A percentile compares a stretch with the other conserved stretches of the same genome.
These are phyloP conservation scores for Hypotaenidia philippensis DNA, from an alignment of 2,797 vertebrate genomes.

Conservation along the genomic window DNA sequence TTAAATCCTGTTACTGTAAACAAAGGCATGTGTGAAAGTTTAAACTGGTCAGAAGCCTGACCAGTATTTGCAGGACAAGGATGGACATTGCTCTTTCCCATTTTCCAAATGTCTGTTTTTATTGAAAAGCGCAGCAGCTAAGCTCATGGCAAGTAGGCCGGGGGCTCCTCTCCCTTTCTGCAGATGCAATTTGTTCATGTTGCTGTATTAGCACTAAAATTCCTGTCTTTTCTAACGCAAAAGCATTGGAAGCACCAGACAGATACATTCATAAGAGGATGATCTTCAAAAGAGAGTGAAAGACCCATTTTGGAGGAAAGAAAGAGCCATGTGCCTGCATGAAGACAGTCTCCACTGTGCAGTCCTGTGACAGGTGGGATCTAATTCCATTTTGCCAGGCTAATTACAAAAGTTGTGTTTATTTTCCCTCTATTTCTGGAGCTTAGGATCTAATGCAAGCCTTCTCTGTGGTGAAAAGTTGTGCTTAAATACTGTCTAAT, in stretches of 20 bases:
- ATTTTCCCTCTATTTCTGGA: not conserved
- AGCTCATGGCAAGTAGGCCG: not conserved
- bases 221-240: not conserved
- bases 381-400: not conserved
- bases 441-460: not conserved
- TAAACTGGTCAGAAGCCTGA: not conserved
- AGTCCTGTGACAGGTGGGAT: not conserved
- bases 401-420: slow-evolving; percentile 24
- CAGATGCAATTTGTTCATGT: not conserved
- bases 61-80: not conserved
- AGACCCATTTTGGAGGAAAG: not conserved
- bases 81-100: not conserved
- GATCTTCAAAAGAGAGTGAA: not conserved
- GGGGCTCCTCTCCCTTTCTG: not conserved
- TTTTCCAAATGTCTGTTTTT: not conserved
- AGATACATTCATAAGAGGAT: not conserved
- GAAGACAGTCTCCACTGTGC: not conserved
- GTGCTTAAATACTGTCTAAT: not conserved
- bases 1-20: not conserved
- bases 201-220: not conserved
- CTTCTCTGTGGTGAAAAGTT: not conserved
- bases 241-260: rapidly evolving
- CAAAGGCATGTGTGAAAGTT: not conserved
- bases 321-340: rapidly evolving
- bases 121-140: not conserved